Percentiles rank a stretch among this genome's conserved stretches.
phyloP scores from a whole-genome alignment of 2,113 vertebrate species.

The Panurus biarmicus region DNA sequence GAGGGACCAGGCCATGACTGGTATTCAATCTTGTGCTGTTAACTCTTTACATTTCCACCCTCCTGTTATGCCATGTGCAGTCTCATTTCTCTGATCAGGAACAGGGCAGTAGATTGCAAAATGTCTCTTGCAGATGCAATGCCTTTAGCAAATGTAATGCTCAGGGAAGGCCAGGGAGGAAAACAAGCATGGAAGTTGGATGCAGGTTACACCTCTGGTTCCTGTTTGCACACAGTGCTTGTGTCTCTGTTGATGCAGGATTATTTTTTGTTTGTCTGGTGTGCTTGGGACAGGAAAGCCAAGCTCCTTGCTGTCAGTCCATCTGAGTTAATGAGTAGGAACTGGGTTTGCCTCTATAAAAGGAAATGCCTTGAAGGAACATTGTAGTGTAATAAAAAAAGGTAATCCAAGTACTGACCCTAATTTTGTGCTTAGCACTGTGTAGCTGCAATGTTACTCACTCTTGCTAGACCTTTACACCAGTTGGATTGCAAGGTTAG shows the following conservation, averaged over 20 bases:
- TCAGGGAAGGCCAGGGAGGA: neutral
- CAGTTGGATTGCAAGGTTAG: neutral
- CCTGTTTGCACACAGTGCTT: neutral
- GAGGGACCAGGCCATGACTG: neutral
- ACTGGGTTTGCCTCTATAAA: neutral
- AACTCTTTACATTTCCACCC: neutral
- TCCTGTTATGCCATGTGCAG: neutral
- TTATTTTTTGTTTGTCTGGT: neutral
- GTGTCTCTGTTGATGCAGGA: neutral
- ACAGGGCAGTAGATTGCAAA: neutral
- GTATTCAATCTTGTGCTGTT: neutral
- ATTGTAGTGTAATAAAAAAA: neutral
- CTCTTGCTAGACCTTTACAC: neutral
- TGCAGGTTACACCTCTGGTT: neutral
- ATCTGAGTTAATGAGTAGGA: neutral
- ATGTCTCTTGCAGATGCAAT: neutral
- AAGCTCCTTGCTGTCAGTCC: neutral
- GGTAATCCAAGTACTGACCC: neutral
- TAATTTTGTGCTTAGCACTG: neutral
- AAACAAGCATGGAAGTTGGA: neutral
- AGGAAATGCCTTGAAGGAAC: conserved; percentile 25
- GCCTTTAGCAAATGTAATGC: neutral
- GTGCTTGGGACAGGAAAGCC: conserved; percentile 20
- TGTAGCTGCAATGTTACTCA: neutral
- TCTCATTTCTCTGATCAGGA: neutral